Conservation (phyloP, 2,888 invertebrate species). For the Crepidodera aurea region DNA sequence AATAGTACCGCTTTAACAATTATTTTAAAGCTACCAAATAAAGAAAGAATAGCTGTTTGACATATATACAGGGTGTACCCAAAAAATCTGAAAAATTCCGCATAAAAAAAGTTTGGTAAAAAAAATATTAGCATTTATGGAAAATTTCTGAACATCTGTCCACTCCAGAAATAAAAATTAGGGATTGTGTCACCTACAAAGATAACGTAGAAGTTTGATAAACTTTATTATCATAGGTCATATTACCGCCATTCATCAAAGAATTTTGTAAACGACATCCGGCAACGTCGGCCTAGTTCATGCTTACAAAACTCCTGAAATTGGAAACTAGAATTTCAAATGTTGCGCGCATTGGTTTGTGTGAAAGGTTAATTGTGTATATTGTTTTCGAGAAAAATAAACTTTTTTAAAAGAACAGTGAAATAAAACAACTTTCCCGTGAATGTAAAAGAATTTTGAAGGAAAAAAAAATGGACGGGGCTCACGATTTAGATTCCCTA, state of each 20-base stretch:
- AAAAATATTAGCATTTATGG: too few species aligned
- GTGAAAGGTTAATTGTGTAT: constrained; percentile 4
- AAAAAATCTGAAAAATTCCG: too few species aligned
- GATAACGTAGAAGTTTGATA: not conserved
- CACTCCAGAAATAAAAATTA: too few species aligned
- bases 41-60: too few species aligned
- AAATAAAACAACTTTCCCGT: not conserved
- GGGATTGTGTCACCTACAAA: not conserved
- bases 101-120: too few species aligned
- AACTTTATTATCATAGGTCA: not conserved
- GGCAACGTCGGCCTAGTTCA: constrained; percentile 25
- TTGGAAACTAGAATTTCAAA: constrained; percentile 33
- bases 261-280: not conserved
- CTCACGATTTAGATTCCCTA: constrained; percentile 22
- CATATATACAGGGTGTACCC: too few species aligned
- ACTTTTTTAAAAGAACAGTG: not conserved
- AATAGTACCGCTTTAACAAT: too few species aligned
- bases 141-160: too few species aligned
- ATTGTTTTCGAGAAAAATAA: not conserved
- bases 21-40: too few species aligned
- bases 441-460: not conserved
- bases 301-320: constrained; percentile 32
- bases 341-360: constrained; percentile 19
- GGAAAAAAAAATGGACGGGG: constrained; percentile 10
- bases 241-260: not conserved